A percentile compares a stretch with the other conserved stretches of the same genome.
Conservation (phyloP, 1,140 invertebrate genomes). For the Achroia grisella region DNA sequence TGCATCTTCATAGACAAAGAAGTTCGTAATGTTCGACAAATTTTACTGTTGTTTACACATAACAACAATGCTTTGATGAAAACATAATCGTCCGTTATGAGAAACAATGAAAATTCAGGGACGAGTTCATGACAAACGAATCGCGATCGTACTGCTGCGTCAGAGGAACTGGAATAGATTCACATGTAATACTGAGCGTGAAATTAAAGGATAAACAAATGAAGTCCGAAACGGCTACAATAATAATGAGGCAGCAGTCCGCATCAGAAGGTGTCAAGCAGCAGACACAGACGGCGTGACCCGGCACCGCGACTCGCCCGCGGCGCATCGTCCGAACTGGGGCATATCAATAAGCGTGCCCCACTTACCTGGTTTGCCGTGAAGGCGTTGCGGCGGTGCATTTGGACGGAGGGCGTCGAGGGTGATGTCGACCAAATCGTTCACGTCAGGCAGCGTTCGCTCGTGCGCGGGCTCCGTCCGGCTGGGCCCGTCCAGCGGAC, state of each 20-base stretch:
- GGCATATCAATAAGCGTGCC: constrained; percentile 64
- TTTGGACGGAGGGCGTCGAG: constrained; percentile 23
- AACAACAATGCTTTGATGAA: constrained; percentile 14
- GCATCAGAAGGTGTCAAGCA: constrained; percentile 59
- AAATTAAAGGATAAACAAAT: constrained; percentile 73
- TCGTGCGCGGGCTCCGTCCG: constrained; percentile 63
- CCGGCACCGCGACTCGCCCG: constrained; percentile 36
- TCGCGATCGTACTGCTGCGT: constrained; percentile 50
- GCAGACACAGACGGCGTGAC: constrained; percentile 61
- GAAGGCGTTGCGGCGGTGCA: constrained; percentile 36
- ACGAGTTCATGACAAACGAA: constrained; percentile 49
- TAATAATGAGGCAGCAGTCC: constrained; percentile 64
- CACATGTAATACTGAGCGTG: constrained; percentile 42
- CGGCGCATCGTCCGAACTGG: constrained; percentile 53
- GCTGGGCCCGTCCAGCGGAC: constrained; percentile 78
- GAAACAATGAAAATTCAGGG: constrained; percentile 41
- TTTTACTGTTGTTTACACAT: constrained; percentile 5
- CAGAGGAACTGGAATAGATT: constrained; percentile 66
- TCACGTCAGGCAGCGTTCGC: constrained; percentile 59
- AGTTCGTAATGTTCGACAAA: background rate
- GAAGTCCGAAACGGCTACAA: constrained; percentile 55
- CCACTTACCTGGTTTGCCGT: constrained; percentile 51
- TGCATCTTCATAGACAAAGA: background rate
- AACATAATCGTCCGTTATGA: constrained; percentile 19
- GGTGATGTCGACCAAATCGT: constrained; percentile 63